A percentile compares a stretch with the other conserved stretches of the same genome.
Conservation (phyloP, 2,113 vertebrate species). For the Gadus macrocephalus region DNA sequence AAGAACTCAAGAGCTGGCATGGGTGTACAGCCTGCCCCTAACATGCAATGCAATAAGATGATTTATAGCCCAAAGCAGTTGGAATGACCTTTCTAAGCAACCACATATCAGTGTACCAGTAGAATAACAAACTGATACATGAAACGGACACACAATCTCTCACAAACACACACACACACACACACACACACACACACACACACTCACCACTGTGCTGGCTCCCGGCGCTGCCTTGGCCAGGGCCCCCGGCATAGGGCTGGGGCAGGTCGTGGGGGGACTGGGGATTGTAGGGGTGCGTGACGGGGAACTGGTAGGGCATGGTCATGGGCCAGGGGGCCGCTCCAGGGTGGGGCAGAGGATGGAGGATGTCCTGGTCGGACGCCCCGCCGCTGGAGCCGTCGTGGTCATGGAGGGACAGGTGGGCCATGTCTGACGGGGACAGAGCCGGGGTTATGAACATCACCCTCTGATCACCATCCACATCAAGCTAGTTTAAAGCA, state of each 20-base stretch:
- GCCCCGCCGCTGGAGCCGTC: slow-evolving; percentile 96
- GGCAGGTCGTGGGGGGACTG: slow-evolving; percentile 82
- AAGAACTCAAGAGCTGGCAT: no score
- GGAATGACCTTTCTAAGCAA: no score
- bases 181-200: background rate
- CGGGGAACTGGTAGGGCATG: slow-evolving; percentile 91
- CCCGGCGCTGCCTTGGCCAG: slow-evolving; percentile 80
- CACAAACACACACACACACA: background rate
- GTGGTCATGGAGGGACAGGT: slow-evolving; percentile 91
- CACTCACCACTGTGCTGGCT: slow-evolving; percentile 88
- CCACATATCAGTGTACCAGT: no score
- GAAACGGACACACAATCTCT: background rate
- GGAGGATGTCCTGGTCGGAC: slow-evolving; percentile 96
- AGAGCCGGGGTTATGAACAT: no score
- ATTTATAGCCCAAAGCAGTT: no score
- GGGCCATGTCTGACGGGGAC: slow-evolving; percentile 84
- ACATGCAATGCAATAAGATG: no score
- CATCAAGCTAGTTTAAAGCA: no score
- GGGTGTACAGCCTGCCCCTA: no score
- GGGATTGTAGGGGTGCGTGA: slow-evolving; percentile 86
- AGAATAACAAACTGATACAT: no score
- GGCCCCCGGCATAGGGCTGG: slow-evolving; percentile 81
- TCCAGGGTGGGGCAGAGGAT: slow-evolving; percentile 90
- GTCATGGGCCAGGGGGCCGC: slow-evolving; percentile 93
- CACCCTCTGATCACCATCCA: no score